Evolutionary conservation across 2,113 vertebrate species (phyloP).

Genomic region (Hepsetus odoe): DNA sequence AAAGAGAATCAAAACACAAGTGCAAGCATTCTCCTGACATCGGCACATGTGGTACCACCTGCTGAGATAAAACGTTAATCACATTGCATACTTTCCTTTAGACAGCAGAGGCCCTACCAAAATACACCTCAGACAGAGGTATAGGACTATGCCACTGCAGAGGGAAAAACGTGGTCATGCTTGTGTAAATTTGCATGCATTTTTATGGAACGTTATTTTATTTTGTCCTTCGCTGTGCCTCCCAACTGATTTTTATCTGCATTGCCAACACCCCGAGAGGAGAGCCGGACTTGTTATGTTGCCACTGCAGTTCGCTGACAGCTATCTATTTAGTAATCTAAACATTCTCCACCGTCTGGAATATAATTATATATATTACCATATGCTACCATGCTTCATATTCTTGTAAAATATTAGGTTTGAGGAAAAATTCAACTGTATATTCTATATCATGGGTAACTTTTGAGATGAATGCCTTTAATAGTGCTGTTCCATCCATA

Average conservation of each 20-base stretch:
- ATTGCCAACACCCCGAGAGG: not conserved
- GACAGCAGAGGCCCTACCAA: not conserved
- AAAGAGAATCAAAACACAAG: not conserved
- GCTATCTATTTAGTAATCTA: constrained; percentile 4
- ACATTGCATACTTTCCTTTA: not conserved
- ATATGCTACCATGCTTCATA: too few species aligned
- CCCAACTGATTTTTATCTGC: constrained; percentile 22
- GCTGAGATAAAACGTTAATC: constrained; percentile 26
- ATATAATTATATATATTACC: not conserved
- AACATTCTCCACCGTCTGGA: not conserved
- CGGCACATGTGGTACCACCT: not conserved
- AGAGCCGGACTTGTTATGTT: constrained; percentile 9
- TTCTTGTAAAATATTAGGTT: too few species aligned
- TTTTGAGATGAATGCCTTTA: too few species aligned
- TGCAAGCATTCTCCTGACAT: not conserved
- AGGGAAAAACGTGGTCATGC: not conserved
- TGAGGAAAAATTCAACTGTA: too few species aligned
- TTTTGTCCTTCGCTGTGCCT: constrained; percentile 29
- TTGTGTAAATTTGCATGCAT: constrained; percentile 28
- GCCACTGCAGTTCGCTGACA: constrained; percentile 20
- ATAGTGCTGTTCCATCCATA: too few species aligned
- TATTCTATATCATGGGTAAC: too few species aligned
- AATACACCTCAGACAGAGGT: not conserved
- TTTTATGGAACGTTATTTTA: constrained; percentile 33
- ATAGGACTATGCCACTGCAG: not conserved